Evolutionary conservation across 2,113 vertebrate species (phyloP).

Genomic region (Nyctereutes procyonoides): DNA sequence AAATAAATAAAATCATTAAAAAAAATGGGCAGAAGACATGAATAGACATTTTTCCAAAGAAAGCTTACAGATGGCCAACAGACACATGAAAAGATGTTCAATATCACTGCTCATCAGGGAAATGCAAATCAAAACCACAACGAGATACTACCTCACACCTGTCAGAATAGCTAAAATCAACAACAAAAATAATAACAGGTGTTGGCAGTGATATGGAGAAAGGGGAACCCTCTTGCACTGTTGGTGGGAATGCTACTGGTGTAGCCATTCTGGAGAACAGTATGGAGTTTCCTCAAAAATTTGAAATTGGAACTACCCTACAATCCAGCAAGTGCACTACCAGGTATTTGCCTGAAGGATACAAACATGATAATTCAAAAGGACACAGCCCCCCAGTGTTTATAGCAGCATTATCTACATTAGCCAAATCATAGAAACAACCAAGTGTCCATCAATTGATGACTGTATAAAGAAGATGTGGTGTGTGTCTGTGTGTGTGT

Average conservation of each 20-base stretch:
- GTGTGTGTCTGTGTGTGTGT: too few species aligned
- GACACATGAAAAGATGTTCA: background rate
- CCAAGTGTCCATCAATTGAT: background rate
- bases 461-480: background rate
- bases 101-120: background rate
- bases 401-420: background rate
- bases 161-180: background rate
- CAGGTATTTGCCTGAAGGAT: background rate
- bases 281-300: background rate
- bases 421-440: background rate
- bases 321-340: background rate
- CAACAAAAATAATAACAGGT: background rate
- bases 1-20: too few species aligned
- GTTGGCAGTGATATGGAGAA: background rate
- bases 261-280: background rate
- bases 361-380: background rate
- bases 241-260: background rate
- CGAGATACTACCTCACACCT: background rate
- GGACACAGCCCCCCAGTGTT: background rate
- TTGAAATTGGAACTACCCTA: background rate
- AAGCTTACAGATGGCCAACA: background rate
- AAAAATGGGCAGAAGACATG: background rate
- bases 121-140: background rate
- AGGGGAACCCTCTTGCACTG: background rate
- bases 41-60: background rate